Base-by-base conservation (phyloP, 2,113 vertebrate genomes). In the Empidonax alnorum region DNA sequence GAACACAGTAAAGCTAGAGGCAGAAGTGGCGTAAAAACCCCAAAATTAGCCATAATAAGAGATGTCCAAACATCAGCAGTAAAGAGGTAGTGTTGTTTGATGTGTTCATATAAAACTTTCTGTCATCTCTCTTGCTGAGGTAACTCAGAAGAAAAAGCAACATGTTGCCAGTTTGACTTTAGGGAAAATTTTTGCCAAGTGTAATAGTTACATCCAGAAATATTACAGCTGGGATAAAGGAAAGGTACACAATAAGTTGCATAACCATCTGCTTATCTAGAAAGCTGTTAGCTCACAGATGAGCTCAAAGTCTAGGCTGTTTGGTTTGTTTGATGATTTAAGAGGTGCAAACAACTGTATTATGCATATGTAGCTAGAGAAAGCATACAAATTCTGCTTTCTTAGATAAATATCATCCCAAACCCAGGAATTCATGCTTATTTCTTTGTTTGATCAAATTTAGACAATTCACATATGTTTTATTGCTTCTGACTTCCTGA, bases 11-110 rank as follows among this genome's bases (percentile, higher is more conserved):
- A 69, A 65, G 44, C 7, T 37, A 84, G 23, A 53, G 23, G 27
- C 14, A 58, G 9, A 33, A 16, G 23, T 3, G 4, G 6, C 24
- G 37, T 35, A 59, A 16, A 4, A 1, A 2, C 4, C 3, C 3
- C 4, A 37, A 14, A 4, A 56, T 19, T 8, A 62, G 39, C 5
- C 17, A 83, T 77, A 77, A 46, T 39, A 79, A 42, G n/a, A 74
- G 5, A 4, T 53, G 28, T 80, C 39, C 16, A 42, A 74, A 87
- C 44, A 41, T 13, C n/a, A 65, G 4, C 10, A 42, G 10, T 58
- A 73, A 49, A 73, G n/a, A 44, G 12, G 8, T 16, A 62, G 13
- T 16, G 7, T 13, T 53, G 3, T 46, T 65, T 71, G 15, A 75
- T 18, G 20, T 33, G 4, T 2, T 58, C 41, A 27, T 35, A 25